Conservation (phyloP, 2,797 vertebrate genomes). For the Xyrichtys novacula region DNA sequence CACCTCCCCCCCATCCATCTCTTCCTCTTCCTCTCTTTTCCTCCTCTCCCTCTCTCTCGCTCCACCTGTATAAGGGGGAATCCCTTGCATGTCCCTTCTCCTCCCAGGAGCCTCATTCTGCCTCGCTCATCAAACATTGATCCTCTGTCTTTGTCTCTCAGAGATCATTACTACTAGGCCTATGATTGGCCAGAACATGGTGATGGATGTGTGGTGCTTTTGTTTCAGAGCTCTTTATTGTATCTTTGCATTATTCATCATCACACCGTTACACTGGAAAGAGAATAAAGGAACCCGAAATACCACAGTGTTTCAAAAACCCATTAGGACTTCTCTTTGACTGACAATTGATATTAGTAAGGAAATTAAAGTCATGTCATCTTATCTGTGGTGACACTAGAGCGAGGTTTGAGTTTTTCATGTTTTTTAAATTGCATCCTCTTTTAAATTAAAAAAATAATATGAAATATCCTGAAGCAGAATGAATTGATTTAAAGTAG, state of each 20-base stretch:
- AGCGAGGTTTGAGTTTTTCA: background rate
- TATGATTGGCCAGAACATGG: constrained; percentile 40
- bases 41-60: background rate
- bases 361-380: constrained; percentile 14
- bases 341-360: constrained; percentile 5
- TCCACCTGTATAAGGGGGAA: constrained; percentile 54
- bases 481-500: background rate
- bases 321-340: constrained; percentile 20
- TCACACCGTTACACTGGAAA: constrained; percentile 20
- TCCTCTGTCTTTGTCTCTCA: constrained; percentile 64
- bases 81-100: constrained; percentile 45
- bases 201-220: constrained; percentile 58
- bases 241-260: constrained; percentile 72
- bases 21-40: background rate
- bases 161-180: constrained; percentile 63
- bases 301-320: background rate
- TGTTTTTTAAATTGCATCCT: constrained; percentile 1
- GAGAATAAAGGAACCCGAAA: constrained; percentile 36
- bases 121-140: constrained; percentile 77
- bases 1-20: constrained; percentile 34
- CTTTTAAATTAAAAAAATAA: constrained; percentile 2
- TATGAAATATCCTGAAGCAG: constrained; percentile 5
- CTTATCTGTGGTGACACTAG: constrained; percentile 9
- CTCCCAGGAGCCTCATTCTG: constrained; percentile 60
- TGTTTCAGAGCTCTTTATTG: constrained; percentile 62